Evolutionary conservation across 2,797 vertebrate genomes (phyloP).

Genomic region (Lithobates sylvaticus): DNA sequence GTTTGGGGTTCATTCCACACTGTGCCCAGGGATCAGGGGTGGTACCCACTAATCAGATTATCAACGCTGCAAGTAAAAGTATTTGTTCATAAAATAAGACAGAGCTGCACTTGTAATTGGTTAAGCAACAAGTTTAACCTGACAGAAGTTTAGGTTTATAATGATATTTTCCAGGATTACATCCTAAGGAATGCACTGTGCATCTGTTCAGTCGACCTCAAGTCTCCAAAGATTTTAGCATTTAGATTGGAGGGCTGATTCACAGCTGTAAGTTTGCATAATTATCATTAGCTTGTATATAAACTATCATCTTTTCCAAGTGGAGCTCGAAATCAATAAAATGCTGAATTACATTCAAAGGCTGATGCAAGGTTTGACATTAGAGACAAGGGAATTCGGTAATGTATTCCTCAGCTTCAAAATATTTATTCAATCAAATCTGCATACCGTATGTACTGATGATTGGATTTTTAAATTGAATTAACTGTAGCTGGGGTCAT

Average conservation of each 20-base stretch:
- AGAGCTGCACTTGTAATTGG: constrained; percentile 17
- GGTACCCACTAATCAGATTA: not conserved
- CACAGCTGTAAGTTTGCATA: constrained; percentile 56
- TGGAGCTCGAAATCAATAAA: constrained; percentile 49
- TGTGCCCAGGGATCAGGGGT: too few species aligned
- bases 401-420: constrained; percentile 37
- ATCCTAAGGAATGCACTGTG: constrained; percentile 4
- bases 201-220: constrained; percentile 44
- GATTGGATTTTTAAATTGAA: constrained; percentile 50
- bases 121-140: constrained; percentile 20
- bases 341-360: constrained; percentile 48
- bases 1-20: too few species aligned
- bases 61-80: not conserved
- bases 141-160: constrained; percentile 10
- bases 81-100: constrained; percentile 10
- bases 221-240: constrained; percentile 54
- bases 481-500: constrained; percentile 13
- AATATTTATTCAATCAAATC: constrained; percentile 58
- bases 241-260: constrained; percentile 55
- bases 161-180: constrained; percentile 26
- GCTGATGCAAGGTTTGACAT: constrained; percentile 45
- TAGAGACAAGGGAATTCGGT: constrained; percentile 33
- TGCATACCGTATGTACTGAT: constrained; percentile 49
- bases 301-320: constrained; percentile 39
- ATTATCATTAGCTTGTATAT: constrained; percentile 55